Percentiles rank a stretch among this genome's conserved stretches.
phyloP scores from a whole-genome alignment of 2,888 invertebrate genomes.

The Protonemura montana region DNA sequence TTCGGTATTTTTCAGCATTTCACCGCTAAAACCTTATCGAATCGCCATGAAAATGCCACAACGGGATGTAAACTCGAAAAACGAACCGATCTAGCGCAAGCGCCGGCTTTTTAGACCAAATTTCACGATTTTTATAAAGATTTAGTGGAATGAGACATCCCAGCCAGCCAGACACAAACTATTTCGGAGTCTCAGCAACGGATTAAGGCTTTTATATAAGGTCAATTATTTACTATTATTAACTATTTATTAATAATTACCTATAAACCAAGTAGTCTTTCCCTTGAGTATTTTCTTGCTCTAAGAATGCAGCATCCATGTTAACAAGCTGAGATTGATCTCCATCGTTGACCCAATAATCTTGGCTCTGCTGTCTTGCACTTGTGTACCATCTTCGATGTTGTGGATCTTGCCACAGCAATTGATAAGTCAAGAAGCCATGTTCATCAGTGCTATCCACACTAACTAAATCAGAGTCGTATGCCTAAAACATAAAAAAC shows the following conservation, averaged over 20 bases:
- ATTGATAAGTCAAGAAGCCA: conserved; percentile 81
- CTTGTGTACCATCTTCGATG: conserved; percentile 89
- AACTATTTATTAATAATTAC: conserved; percentile 55
- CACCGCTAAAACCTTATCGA: too few relatives aligned
- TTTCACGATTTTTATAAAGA: too few relatives aligned
- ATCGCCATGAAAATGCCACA: too few relatives aligned
- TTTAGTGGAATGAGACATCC: too few relatives aligned
- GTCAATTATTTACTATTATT: too few relatives aligned
- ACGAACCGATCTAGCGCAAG: too few relatives aligned
- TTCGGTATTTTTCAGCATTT: too few relatives aligned
- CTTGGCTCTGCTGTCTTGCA: conserved; percentile 75
- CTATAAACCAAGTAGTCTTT: conserved; percentile 83
- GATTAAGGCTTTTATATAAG: too few relatives aligned
- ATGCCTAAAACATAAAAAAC: conserved; percentile 63
- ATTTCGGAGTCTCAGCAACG: too few relatives aligned
- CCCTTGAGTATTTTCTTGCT: conserved; percentile 59
- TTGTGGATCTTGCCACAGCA: conserved; percentile 85
- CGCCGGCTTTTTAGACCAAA: too few relatives aligned
- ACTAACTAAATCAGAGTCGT: conserved; percentile 80
- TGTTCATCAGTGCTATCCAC: conserved; percentile 87
- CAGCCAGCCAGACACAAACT: too few relatives aligned
- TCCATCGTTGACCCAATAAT: conserved; percentile 82
- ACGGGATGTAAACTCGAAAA: too few relatives aligned
- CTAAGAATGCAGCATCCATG: conserved; percentile 82
- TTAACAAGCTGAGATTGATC: conserved; percentile 82